Base-by-base conservation (phyloP, 2,797 vertebrate genomes). In the Cottoperca gobio region DNA sequence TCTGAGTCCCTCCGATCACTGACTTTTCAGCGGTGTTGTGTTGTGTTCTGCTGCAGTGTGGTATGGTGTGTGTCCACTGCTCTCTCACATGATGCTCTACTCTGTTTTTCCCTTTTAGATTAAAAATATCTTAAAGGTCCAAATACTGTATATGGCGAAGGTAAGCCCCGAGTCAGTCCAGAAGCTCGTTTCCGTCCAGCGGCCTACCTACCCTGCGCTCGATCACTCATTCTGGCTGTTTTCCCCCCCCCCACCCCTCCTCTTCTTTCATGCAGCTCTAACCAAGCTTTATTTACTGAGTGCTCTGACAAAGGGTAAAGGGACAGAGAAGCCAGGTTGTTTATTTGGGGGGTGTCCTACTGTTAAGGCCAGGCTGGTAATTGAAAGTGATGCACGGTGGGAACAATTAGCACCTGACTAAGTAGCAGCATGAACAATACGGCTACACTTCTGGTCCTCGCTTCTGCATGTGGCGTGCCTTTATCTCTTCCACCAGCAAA, bases 111-210 rank as follows among this genome's bases (percentile, higher is more conserved):
- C 83, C 81, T 92, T 92, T 95, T 95, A 95, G 95, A 95, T 94
- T 95, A 95, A 94, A 93, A 86, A 89, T 91, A 85, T 93, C 93
- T 92, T 92, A 95, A 93, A 83, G 94, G 91, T 96, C 95, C 95
- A 90, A 81, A 94, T 94, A 87, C 91, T 48, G 92, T 94, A 90
- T 93, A 62, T 90, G 93, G 94, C 46, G 80, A 97, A 99, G 97
- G 98, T 99, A 99, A 98, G 97, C 88, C 81, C 88, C 72, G 63
- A 78, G 82, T 82, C 84, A 64, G 87, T 77, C 73, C 73, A 35
- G 85, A 79, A 91, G 85, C 84, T 82, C 53, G 23, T 78, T 65
- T 78, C 70, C 53, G 68, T 85, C 85, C 79, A 64, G 72, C 74
- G 70, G 80, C 86, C 81, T 70, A 48, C 80, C 87, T 77, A 24